phyloP scores from a whole-genome alignment of 2,113 vertebrate species.

The Misgurnus mizolepis region DNA sequence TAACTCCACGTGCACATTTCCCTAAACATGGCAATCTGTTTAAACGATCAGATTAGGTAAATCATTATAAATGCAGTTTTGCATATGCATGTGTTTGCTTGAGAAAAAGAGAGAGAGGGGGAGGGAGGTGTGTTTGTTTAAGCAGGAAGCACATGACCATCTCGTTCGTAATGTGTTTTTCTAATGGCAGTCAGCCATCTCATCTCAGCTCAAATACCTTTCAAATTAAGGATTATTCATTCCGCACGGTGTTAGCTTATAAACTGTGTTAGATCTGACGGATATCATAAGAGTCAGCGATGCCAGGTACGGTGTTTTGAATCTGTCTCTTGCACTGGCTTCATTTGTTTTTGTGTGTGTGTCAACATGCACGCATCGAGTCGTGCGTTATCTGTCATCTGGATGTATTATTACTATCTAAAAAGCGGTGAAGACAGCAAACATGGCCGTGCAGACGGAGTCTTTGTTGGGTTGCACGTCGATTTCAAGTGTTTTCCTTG shows the following conservation, averaged over 20 bases:
- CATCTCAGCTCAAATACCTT: slow-evolving; percentile 23
- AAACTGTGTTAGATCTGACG: slow-evolving; percentile 1
- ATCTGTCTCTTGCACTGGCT: not conserved
- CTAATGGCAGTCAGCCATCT: slow-evolving; percentile 46
- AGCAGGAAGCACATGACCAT: slow-evolving; percentile 56
- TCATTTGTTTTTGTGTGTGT: not conserved
- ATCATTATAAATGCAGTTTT: not conserved
- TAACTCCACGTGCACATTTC: not conserved
- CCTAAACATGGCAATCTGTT: not conserved
- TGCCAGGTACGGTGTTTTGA: slow-evolving; percentile 51
- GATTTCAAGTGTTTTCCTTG: not conserved
- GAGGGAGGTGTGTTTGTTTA: slow-evolving; percentile 48
- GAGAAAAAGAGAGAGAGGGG: not conserved
- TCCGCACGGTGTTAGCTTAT: slow-evolving; percentile 27
- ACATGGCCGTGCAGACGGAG: not conserved
- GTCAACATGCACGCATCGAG: slow-evolving; percentile 2
- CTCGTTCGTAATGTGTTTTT: slow-evolving; percentile 51
- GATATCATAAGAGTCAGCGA: slow-evolving; percentile 19
- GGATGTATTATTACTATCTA: not conserved
- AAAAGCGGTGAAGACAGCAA: not conserved
- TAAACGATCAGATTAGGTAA: not conserved
- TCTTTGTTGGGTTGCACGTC: not conserved
- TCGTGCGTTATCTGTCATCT: not conserved
- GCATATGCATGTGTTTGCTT: not conserved
- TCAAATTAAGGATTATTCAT: slow-evolving; percentile 41